Base-by-base conservation (phyloP, 2,113 vertebrate species). In the Phainopepla nitens region DNA sequence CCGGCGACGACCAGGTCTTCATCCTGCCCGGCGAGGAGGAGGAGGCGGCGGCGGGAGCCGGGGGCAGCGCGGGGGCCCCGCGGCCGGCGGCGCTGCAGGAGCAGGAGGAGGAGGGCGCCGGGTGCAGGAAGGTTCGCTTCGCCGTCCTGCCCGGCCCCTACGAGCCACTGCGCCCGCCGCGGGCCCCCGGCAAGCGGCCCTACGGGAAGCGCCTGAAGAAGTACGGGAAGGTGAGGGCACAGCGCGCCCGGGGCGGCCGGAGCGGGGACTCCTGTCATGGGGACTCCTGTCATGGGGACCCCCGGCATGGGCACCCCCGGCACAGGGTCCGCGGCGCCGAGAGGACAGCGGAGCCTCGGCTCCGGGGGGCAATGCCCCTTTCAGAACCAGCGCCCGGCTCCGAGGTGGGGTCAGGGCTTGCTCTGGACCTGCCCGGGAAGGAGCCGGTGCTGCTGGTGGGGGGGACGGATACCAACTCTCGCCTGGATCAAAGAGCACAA, bases 201-300 rank as follows among this genome's bases (percentile, higher is more conserved):
- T 84, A 72, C 75, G 78, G 85, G 51, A 95, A 86, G 82, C 97
- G 97, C 89, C 98, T 98, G 70, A 97, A 91, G 96, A 98, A 98
- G 78, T 98, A 97, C 70, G 93, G 98, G 83, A 98, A 98, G 98
- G 98, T 98, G 93, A 92, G 97, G 27, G 41, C 33, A 31, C 27
- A 6, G 66, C 53, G 78, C 61, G 24, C 3, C 64, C 35, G 29
- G 45, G 14, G 31, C 33, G 11, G 62, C 28, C 61, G 15, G 45
- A 23, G 51, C 35, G 23, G 60, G 60, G 21, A 28, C 12, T 11
- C 24, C 1, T 19, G 31, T 11, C 1, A 8, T 4, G 10, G 45
- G 56, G 41, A 54, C 23, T 19, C 22, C 28, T 6, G 7, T 8
- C 24, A 18, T 5, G 23, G 36, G 42, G 39, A 28, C 29, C 23